Conservation (phyloP, 2,113 vertebrate genomes). For the Narcine bancroftii region DNA sequence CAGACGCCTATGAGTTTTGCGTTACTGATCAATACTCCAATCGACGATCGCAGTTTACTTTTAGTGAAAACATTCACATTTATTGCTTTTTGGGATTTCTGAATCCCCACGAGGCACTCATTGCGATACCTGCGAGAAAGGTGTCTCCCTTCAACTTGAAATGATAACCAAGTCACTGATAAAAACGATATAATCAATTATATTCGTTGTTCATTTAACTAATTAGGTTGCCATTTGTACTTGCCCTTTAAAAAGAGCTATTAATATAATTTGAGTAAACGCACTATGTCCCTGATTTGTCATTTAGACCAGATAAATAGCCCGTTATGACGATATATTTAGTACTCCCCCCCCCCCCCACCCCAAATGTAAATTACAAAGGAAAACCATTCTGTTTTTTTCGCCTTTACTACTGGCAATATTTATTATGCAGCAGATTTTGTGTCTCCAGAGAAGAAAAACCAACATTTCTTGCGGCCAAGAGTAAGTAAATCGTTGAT, state of each 20-base stretch:
- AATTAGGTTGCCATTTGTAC: not conserved
- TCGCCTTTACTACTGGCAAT: not conserved
- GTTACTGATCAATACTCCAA: not conserved
- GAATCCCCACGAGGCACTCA: not conserved
- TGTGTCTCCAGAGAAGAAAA: not conserved
- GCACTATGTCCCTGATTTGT: not conserved
- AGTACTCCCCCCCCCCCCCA: no score
- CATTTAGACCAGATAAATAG: not conserved
- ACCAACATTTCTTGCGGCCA: not conserved
- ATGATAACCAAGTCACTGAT: not conserved
- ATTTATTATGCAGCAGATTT: not conserved
- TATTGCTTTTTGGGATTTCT: not conserved
- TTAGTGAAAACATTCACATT: not conserved
- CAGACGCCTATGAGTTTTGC: not conserved
- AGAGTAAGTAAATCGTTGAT: not conserved
- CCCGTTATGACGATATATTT: no score
- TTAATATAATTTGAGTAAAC: not conserved
- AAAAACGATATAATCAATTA: not conserved
- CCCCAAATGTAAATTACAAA: no score
- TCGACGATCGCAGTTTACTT: not conserved
- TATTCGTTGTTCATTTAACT: not conserved
- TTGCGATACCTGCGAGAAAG: not conserved
- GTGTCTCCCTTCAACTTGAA: not conserved
- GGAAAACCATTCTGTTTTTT: no score
- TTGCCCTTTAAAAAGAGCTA: no score